These are phyloP conservation scores for Panurus biarmicus DNA, from an alignment of 2,113 vertebrate genomes.

Conservation along the genomic window DNA sequence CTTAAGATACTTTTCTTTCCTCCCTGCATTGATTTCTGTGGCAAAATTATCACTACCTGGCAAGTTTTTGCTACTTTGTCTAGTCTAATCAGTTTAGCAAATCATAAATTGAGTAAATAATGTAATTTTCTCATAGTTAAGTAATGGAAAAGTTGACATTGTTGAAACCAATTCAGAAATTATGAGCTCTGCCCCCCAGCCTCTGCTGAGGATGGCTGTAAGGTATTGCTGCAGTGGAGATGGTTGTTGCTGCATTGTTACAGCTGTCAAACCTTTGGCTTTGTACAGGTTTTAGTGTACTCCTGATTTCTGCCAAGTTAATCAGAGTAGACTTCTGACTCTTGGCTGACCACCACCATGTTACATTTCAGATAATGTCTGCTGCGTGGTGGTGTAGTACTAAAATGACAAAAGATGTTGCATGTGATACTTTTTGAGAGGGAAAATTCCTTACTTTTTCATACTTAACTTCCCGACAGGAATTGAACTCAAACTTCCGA, in stretches of 20 bases:
- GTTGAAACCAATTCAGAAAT: background rate
- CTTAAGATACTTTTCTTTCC: background rate
- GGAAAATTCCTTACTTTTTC: background rate
- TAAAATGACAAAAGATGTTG: background rate
- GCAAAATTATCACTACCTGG: background rate
- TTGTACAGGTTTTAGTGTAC: background rate
- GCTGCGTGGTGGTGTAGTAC: background rate
- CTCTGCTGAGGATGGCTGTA: background rate
- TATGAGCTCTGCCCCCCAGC: background rate
- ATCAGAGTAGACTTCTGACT: background rate
- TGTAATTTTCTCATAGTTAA: background rate
- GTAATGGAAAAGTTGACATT: background rate
- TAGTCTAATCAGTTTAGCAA: background rate
- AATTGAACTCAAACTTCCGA: conserved; percentile 95
- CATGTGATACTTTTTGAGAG: background rate
- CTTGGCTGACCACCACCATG: background rate
- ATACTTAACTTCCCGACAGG: conserved; percentile 63
- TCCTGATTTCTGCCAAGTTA: background rate
- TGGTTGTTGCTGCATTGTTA: background rate
- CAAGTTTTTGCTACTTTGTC: background rate
- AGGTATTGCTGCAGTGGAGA: background rate
- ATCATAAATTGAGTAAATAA: background rate
- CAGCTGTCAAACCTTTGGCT: background rate
- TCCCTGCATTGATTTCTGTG: background rate
- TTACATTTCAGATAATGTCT: background rate